These are phyloP conservation scores for Dendroctonus ponderosae DNA, from an alignment of 1,140 invertebrate genomes.

Conservation along the genomic window DNA sequence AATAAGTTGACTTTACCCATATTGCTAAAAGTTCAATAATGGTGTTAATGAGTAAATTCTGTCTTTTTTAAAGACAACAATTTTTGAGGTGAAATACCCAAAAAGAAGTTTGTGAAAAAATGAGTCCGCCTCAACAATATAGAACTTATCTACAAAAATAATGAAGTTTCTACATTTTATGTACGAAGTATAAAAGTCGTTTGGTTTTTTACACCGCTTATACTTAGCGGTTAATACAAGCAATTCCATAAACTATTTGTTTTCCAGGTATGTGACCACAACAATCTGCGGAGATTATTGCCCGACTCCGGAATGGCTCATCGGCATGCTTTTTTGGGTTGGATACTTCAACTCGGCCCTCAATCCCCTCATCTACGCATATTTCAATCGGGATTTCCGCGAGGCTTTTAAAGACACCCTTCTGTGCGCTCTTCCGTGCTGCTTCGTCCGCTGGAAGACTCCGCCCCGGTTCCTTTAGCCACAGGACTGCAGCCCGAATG, in stretches of 20 bases:
- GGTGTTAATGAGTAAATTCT: too few relatives aligned
- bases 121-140: too few relatives aligned
- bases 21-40: too few relatives aligned
- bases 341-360: slow-evolving; percentile 94
- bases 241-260: background rate
- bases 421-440: slow-evolving; percentile 77
- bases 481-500: slow-evolving; percentile 39
- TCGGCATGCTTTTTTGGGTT: slow-evolving; percentile 80
- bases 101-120: too few relatives aligned
- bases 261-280: slow-evolving; percentile 79
- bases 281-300: slow-evolving; percentile 77
- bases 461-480: slow-evolving; percentile 50
- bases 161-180: too few relatives aligned
- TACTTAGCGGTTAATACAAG: too few relatives aligned
- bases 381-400: slow-evolving; percentile 97
- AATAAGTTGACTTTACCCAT: too few relatives aligned
- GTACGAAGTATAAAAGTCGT: too few relatives aligned
- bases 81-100: too few relatives aligned
- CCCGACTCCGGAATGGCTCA: slow-evolving; percentile 77
- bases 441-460: slow-evolving; percentile 53
- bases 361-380: slow-evolving; percentile 96
- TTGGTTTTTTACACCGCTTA: too few relatives aligned
- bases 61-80: too few relatives aligned
- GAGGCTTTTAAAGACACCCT: slow-evolving; percentile 94
- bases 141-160: too few relatives aligned